A percentile compares a stretch with the other conserved stretches of the same genome.
Conservation (phyloP, 37 sponge, comb jelly and placozoan genomes). For the Aphrocallistes beatrix region DNA sequence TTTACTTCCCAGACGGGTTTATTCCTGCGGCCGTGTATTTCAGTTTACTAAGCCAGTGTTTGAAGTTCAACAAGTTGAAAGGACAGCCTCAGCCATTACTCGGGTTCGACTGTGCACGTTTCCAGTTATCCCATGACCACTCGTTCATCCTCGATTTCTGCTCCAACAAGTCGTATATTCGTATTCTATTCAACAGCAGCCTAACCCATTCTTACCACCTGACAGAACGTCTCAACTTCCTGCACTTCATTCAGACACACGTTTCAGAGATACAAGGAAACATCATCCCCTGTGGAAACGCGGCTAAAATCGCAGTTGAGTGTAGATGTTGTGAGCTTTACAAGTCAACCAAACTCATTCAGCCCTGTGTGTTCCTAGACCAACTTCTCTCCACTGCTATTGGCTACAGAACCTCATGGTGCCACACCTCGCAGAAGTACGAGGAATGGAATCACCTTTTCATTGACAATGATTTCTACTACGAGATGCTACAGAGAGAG, state of each 20-base stretch:
- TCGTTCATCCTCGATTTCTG: not conserved
- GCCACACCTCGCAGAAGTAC: not conserved
- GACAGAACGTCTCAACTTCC: not conserved
- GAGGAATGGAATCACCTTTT: not conserved
- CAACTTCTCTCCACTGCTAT: not conserved
- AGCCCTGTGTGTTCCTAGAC: conserved; percentile 11
- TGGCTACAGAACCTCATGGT: not conserved
- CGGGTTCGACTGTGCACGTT: conserved; percentile 4
- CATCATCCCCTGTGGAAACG: conserved; percentile 4
- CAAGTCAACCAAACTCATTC: not conserved
- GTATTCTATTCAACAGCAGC: not conserved
- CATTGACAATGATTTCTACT: not conserved
- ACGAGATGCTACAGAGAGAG: not conserved
- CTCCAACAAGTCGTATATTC: not conserved
- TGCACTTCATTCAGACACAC: conserved; percentile 2
- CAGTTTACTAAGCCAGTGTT: not conserved
- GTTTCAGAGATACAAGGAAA: not conserved
- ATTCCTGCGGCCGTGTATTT: not conserved
- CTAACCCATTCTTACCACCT: not conserved
- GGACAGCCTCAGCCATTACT: not conserved
- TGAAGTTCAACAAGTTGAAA: conserved; percentile 8
- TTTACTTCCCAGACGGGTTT: not conserved
- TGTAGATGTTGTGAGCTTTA: not conserved
- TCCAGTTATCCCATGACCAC: conserved; percentile 13
- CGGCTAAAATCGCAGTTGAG: conserved; percentile 13